These are phyloP conservation scores for Tuberolachnus salignus DNA, from an alignment of 2,888 invertebrate species.

Conservation along the genomic window DNA sequence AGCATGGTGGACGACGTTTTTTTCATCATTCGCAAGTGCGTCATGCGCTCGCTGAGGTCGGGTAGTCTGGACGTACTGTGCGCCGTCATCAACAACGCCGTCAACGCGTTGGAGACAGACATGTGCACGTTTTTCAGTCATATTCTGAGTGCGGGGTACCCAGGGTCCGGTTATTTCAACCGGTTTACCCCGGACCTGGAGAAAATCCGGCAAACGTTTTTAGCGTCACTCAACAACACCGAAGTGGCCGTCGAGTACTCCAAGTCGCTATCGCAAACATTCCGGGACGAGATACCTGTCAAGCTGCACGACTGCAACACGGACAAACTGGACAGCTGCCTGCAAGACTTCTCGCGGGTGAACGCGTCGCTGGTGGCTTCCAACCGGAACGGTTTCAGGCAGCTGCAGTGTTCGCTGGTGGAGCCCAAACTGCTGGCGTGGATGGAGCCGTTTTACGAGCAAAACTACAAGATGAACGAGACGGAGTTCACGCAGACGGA, in stretches of 20 bases:
- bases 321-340: constrained; percentile 76
- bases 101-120: constrained; percentile 83
- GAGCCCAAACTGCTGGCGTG: constrained; percentile 83
- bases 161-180: constrained; percentile 75
- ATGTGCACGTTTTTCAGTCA: constrained; percentile 76
- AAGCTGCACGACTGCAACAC: constrained; percentile 70
- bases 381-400: constrained; percentile 80
- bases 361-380: constrained; percentile 70
- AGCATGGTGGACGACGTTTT: constrained; percentile 97
- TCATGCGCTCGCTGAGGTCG: constrained; percentile 68
- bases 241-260: constrained; percentile 91
- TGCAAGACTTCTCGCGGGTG: constrained; percentile 69
- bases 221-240: constrained; percentile 87
- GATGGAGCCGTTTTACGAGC: constrained; percentile 79
- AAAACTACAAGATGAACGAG: constrained; percentile 76
- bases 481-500: constrained; percentile 83
- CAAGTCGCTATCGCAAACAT: constrained; percentile 79
- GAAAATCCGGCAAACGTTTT: constrained; percentile 60
- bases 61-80: constrained; percentile 95
- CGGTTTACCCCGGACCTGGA: constrained; percentile 57
- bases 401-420: constrained; percentile 78
- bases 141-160: constrained; percentile 79
- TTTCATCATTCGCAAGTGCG: constrained; percentile 94
- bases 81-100: constrained; percentile 93
- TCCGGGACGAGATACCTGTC: constrained; percentile 71